phyloP scores from a whole-genome alignment of 2,888 invertebrate genomes.

The Formica aserva region DNA sequence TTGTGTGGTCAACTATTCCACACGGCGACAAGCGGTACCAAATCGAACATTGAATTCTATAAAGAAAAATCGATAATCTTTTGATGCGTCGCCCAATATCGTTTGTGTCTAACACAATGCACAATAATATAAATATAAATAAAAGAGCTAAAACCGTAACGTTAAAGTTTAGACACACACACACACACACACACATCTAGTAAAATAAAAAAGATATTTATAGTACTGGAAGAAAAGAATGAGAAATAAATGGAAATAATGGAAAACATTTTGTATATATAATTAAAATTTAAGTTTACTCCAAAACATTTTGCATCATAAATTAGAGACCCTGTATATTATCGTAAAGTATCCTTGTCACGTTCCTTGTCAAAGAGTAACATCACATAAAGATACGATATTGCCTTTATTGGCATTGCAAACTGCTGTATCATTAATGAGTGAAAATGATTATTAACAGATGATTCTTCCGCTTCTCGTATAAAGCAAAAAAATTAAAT shows the following conservation, averaged over 20 bases:
- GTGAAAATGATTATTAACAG: constrained; percentile 22
- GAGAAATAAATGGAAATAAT: not conserved
- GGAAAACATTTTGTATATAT: not conserved
- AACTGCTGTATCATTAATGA: not conserved
- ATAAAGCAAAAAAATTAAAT: constrained; percentile 40
- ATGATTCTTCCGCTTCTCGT: not conserved
- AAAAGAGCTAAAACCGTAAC: not conserved
- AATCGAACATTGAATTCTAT: not conserved
- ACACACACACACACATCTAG: not conserved
- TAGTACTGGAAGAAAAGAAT: not conserved
- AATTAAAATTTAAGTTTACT: not conserved
- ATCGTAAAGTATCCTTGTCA: not conserved
- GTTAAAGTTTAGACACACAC: not conserved
- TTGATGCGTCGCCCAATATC: too few species aligned
- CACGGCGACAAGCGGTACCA: not conserved
- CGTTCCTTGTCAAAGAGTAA: constrained; percentile 6
- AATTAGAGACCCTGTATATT: not conserved
- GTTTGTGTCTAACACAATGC: not conserved
- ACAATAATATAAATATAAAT: not conserved
- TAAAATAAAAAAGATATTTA: not conserved
- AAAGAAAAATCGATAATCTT: too few species aligned
- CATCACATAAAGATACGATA: not conserved
- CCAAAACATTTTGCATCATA: not conserved
- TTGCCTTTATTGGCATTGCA: not conserved
- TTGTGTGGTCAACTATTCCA: constrained; percentile 25